phyloP scores from a whole-genome alignment of 1,140 invertebrate species.

The Homarus americanus region DNA sequence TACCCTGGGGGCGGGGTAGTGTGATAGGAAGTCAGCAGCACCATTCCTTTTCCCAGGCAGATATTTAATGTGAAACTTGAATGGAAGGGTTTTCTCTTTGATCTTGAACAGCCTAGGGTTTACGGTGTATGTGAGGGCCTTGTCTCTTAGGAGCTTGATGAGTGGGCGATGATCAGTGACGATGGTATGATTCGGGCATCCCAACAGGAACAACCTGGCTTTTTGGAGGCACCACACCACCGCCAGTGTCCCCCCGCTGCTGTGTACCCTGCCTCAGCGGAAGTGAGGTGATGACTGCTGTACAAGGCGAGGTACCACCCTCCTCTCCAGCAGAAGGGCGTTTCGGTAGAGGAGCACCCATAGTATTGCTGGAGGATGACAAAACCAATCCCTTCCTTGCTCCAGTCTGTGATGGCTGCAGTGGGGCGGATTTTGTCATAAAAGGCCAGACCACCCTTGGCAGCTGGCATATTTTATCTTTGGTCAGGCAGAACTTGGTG shows the following conservation, averaged over 20 bases:
- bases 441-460: not conserved
- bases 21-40: slow-evolving; percentile 14
- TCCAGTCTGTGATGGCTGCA: slow-evolving; percentile 15
- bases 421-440: not conserved
- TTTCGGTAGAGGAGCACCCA: not conserved
- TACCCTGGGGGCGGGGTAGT: slow-evolving; percentile 1
- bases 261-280: slow-evolving; percentile 14
- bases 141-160: not conserved
- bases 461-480: no score
- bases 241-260: not conserved
- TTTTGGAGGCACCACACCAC: slow-evolving; percentile 27
- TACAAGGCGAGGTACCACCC: slow-evolving; percentile 49
- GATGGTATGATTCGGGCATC: slow-evolving; percentile 6
- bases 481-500: not conserved
- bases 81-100: not conserved
- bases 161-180: slow-evolving; percentile 13
- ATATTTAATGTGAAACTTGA: slow-evolving; percentile 16
- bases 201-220: slow-evolving; percentile 17
- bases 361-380: no score
- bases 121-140: not conserved
- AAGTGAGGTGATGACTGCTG: slow-evolving; percentile 36
- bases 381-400: not conserved
- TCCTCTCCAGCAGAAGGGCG: not conserved
- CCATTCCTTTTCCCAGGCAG: slow-evolving; percentile 24
- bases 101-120: slow-evolving; percentile 18